Conservation (phyloP, 1,140 invertebrate species). For the Onthophagus taurus region DNA sequence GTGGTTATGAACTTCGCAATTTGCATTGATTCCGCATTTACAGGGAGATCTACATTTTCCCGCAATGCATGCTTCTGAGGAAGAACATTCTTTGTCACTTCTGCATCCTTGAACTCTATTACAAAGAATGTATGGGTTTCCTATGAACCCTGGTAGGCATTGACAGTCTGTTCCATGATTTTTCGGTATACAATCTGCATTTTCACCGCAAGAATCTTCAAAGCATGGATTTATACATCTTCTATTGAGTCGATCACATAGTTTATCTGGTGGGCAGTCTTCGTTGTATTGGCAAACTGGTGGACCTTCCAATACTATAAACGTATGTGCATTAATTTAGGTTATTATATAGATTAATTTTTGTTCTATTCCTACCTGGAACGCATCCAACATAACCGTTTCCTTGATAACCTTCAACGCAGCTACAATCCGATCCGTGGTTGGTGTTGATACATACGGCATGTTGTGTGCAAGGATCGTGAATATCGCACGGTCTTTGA, state of each 20-base stretch:
- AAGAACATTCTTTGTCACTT: conserved; percentile 56
- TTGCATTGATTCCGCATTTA: conserved; percentile 61
- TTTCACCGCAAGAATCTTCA: conserved; percentile 72
- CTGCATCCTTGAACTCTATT: conserved; percentile 55
- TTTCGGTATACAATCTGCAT: conserved; percentile 67
- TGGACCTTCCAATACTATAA: conserved; percentile 50
- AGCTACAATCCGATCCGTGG: conserved; percentile 75
- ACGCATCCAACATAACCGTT: conserved; percentile 73
- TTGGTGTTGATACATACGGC: conserved; percentile 83
- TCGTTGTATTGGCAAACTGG: conserved; percentile 82
- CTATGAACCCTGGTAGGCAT: conserved; percentile 64
- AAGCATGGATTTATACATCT: conserved; percentile 75
- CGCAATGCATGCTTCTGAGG: conserved; percentile 63
- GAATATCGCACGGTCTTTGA: conserved; percentile 69
- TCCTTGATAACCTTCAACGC: conserved; percentile 73
- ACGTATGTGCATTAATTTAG: not conserved
- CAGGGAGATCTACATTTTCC: conserved; percentile 65
- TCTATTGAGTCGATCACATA: conserved; percentile 72
- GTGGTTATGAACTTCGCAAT: conserved; percentile 68
- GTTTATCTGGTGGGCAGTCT: conserved; percentile 71
- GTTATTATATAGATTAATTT: not conserved
- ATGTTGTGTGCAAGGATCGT: conserved; percentile 72
- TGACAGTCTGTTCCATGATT: conserved; percentile 71
- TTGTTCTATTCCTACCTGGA: conserved; percentile 48
- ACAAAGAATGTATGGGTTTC: conserved; percentile 72